Evolutionary conservation across 1,140 invertebrate genomes (phyloP), one percentile per base, ranked within the genome.

Genomic region (Linepithema humile): DNA sequence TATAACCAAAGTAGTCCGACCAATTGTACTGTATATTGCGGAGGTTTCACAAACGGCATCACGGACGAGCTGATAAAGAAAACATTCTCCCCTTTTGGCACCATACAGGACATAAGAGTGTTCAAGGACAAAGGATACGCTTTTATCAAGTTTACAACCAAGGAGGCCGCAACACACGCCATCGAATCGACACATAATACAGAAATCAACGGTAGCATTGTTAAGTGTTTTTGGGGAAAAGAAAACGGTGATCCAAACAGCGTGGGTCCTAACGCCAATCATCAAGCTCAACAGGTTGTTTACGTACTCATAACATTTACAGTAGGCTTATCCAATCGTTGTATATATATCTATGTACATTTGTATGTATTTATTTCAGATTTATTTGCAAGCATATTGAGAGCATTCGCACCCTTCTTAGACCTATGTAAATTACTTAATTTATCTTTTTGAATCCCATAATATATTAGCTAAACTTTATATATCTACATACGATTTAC

Each of bases 191-290:
- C 99, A 91, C 98, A 99, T 95, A 99, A 99, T 91, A 98, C 97
- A 77, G 99, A 99, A 94, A 97, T 99, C 82, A 98, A 97, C 92
- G 99, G 99, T 20, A 97, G 99, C 92, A 96, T 97, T 82, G 98
- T 99, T 12, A 99, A 99, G 95, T 99, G 99, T 95, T 99, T 99
- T 93, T 99, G 99, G 99, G 99, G 99, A 10, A 99, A 99, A 94
- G 98, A 99, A 92, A 96, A 96, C 10, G 96, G 96, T 0, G 97
- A 97, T 94, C 96, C 96, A 9, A 96, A 96, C 85, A 96, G 96
- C 85, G 95, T 94, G 57, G 94, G 94, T 75, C 93, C 94, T 59
- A 94, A 94, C 89, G 94, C 94, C 43, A 94, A 94, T 92, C 94
- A 95, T 48, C 95, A 95, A 90, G 93, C 95, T 90, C 95, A 95